Conservation (phyloP, 1,140 invertebrate genomes). For the Sminthurides bifidus region DNA sequence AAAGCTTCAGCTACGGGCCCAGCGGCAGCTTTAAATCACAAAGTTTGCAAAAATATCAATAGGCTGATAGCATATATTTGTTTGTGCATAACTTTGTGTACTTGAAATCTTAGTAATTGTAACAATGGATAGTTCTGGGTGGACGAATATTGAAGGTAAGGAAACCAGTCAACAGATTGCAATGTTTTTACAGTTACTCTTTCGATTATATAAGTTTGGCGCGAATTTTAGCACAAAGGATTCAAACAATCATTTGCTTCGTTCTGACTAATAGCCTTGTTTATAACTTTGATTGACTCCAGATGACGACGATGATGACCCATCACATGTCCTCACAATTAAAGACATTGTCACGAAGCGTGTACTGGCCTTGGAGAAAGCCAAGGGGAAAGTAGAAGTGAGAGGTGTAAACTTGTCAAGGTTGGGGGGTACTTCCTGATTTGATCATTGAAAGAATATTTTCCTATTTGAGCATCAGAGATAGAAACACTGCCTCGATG, state of each 20-base stretch:
- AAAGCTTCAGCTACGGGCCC: too few species aligned
- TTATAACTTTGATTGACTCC: not conserved
- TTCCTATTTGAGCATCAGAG: slow-evolving; percentile 50
- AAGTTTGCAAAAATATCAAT: too few species aligned
- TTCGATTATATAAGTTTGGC: too few species aligned
- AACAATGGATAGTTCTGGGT: not conserved
- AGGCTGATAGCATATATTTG: too few species aligned
- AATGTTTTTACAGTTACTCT: too few species aligned
- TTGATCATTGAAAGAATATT: slow-evolving; percentile 66
- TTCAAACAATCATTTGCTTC: too few species aligned
- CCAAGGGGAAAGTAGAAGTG: slow-evolving; percentile 8
- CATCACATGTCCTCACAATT: not conserved
- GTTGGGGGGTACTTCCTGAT: slow-evolving; percentile 60
- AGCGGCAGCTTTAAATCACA: too few species aligned
- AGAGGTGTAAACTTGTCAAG: slow-evolving; percentile 26
- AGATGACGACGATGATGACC: not conserved
- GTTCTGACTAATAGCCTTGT: too few species aligned
- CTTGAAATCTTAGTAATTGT: too few species aligned
- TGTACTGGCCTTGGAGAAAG: not conserved
- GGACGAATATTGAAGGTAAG: not conserved
- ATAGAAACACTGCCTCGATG: slow-evolving; percentile 61
- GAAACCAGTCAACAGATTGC: not conserved
- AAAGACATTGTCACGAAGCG: not conserved
- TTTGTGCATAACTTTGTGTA: too few species aligned
- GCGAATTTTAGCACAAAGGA: too few species aligned